phyloP scores from a whole-genome alignment of 2,113 vertebrate species.

The Platysternon megacephalum region DNA sequence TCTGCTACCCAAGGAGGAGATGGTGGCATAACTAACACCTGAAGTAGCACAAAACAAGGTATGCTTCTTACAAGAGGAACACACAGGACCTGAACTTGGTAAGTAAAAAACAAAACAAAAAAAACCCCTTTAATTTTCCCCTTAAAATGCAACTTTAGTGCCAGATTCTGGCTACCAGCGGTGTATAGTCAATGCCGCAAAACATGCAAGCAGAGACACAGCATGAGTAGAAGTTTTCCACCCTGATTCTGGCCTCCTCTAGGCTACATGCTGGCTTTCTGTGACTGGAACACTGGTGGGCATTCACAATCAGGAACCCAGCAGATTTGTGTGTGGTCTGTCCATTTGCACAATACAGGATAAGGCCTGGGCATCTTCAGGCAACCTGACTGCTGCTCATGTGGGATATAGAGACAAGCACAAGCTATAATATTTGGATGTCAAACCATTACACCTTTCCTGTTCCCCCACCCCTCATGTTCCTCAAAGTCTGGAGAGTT shows the following conservation, averaged over 20 bases:
- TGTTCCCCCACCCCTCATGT: background rate
- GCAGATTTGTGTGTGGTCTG: too few species aligned
- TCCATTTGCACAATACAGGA: background rate
- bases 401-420: background rate
- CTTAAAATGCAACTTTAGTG: background rate
- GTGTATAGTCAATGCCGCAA: background rate
- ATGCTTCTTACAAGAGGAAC: background rate
- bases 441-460: background rate
- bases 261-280: background rate
- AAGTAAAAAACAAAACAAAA: background rate
- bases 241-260: background rate
- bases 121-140: background rate
- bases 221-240: background rate
- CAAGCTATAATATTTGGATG: background rate
- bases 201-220: background rate
- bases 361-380: background rate
- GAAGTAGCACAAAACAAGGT: background rate
- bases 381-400: background rate
- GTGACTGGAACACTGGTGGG: background rate
- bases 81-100: background rate
- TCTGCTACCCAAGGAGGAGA: background rate
- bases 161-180: background rate
- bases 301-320: background rate
- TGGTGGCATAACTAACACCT: background rate
- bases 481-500: background rate